Base-by-base conservation (phyloP, 1,140 invertebrate genomes). In the Zaprionus lachaisei region DNA sequence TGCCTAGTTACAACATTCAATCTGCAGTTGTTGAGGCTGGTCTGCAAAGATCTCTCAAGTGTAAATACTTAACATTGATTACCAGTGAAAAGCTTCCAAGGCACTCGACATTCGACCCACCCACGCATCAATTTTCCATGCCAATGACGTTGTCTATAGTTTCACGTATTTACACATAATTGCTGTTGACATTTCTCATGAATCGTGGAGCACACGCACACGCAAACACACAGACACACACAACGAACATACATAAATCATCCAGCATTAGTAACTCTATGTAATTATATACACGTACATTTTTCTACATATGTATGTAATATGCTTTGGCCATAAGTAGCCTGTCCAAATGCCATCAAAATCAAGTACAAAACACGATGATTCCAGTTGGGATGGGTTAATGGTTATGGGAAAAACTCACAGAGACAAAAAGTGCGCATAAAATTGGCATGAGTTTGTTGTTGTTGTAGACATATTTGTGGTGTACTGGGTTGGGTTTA, bases 361-460 rank as follows among this genome's bases (percentile, higher is more conserved):
- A 89, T 84, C 85, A 90, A 89, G 85, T 89, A 89, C 84, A 89
- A 79, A 81, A 80, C 71, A 61, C 60, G 68, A 56, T 9, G 61
- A 76, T 65, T 72, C 61, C 11, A 31, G 47, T 67, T 41, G 69
- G 57, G 56, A 57, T 62, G 74, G 37, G 54, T 58, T 70, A 70
- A 75, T 70, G 62, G 15, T 34, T 20, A 65, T 75, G 73, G 37
- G 61, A 60, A 20, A 51, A 51, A 62, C 38, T 55, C 55, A 56
- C 41, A 60, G 55, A 51, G 79, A 56, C 49, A 60, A 58, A 55
- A 81, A 66, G 63, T 72, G 69, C 66, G 69, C 63, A 84, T 80
- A 54, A 66, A 66, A 78, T 84, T 74, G 72, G 67, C 72, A 75
- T 66, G 22, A 41, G 31, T 72, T 47, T 49, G 14, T 69, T 44